Evolutionary conservation across 2,888 invertebrate species (phyloP), one percentile per base, ranked within the genome.

Genomic region (Cerastis rubricosa): DNA sequence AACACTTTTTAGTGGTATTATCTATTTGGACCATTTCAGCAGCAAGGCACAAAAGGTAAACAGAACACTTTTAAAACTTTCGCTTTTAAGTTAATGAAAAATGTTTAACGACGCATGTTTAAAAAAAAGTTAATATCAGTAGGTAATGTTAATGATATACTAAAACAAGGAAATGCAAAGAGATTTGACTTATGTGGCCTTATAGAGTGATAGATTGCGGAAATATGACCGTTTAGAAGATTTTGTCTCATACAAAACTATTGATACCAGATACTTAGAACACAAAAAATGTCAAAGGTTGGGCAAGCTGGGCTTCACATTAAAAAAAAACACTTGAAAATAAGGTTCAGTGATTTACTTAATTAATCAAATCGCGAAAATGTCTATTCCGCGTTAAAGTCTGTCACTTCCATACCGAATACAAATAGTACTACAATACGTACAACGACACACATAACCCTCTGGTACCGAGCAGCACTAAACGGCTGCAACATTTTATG

Each of bases 401-500:
- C 6, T 29, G 29, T 17, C 3, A 73, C 0, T 29, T 76, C n/a
- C 2, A 19, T 9, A 51, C 35, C 0, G 35, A 54, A 17, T 43
- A 45, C 22, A 25, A 71, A 57, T 14, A 29, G 14, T 87, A 75
- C 35, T 57, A 71, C 47, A 83, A 68, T 88, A 63, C 40, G 76
- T 65, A 85, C 80, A 17, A 51, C 12, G 8, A 75, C 63, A 17
- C 64, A 76, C 78, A 83, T 72, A 83, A 80, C 75, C 67, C 84
- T 81, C 87, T 91, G 89, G 90, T 85, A 91, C 89, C 87, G 89
- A 83, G 90, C 93, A 92, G 92, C 90, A 88, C 91, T 91, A 91
- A 92, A 89, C 89, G 70, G 91, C 77, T 87, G 87, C 83, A 85
- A 92, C 94, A 93, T 93, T 95, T 94, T 90, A 88, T 90, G 82